A percentile compares a stretch with the other conserved stretches of the same genome.
Evolutionary conservation across 2,888 invertebrate species (phyloP).

Genomic region (Luffia ferchaultella): DNA sequence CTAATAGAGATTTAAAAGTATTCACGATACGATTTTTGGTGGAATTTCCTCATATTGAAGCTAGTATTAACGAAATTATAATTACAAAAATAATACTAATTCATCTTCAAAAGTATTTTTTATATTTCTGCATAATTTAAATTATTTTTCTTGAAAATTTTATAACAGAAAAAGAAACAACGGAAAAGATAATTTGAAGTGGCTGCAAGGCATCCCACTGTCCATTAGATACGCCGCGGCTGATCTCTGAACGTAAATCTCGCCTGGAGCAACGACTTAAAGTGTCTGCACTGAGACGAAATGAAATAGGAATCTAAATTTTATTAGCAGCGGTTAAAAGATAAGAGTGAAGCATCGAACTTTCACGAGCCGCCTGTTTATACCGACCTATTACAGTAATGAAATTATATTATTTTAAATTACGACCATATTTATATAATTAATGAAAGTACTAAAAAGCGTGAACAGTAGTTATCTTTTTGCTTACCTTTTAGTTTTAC

Average conservation of each 20-base stretch:
- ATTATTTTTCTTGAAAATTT: constrained; percentile 2
- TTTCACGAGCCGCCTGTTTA: constrained; percentile 17
- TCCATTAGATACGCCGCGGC: not conserved
- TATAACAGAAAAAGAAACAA: constrained; percentile 2
- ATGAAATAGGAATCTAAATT: constrained; percentile 60
- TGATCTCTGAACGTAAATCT: not conserved
- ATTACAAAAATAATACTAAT: too few species aligned
- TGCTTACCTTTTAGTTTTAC: too few species aligned
- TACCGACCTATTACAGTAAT: not conserved
- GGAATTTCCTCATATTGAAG: too few species aligned
- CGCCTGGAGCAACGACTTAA: not conserved
- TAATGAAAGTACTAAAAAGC: too few species aligned
- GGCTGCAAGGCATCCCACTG: not conserved
- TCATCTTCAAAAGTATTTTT: too few species aligned
- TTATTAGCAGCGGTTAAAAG: constrained; percentile 48
- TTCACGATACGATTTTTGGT: not conserved
- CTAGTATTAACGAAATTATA: too few species aligned
- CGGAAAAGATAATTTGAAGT: constrained; percentile 2
- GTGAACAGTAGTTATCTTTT: too few species aligned
- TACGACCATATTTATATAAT: too few species aligned
- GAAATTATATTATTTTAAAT: too few species aligned
- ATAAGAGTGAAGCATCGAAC: constrained; percentile 58
- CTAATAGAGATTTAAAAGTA: too few species aligned
- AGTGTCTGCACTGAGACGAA: constrained; percentile 31
- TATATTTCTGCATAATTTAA: too few species aligned